Base-by-base conservation (phyloP, 2,113 vertebrate species). In the Asarcornis scutulata region DNA sequence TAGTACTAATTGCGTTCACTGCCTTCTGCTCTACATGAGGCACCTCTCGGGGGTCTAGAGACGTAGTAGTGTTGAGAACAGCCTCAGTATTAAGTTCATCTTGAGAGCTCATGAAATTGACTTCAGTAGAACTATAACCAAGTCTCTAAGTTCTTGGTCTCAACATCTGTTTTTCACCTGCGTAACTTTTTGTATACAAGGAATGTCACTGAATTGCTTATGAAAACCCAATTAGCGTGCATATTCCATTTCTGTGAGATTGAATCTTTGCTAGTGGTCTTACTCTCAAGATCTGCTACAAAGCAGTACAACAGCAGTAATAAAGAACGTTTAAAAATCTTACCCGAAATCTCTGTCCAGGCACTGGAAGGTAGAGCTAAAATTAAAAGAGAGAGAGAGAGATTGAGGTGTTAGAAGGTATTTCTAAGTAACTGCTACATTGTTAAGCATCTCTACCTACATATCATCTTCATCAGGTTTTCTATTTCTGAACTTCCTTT, bases 401-500 rank as follows among this genome's bases (percentile, higher is more conserved):
- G 17, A 50, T 23, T 23, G 50, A 92, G 3, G 12, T 2, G 32
- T 96, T 91, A 96, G 52, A 66, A 89, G 36, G 22, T 55, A 29
- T 86, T 84, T 82, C 40, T 40, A n/a, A 89, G 74, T 26, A 58
- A 26, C 56, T 91, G 80, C 44, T 52, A 69, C 75, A 17, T 50
- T 17, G 62, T 92, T 79, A 82, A 93, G 63, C 71, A 71, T 73
- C 74, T 95, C 36, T 10, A 62, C 53, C 66, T 82, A 76, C 77
- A 12, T 96, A 96, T 96, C 95, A 0, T 87, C 77, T 95, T 84
- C 59, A 96, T 97, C 96, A 58, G 71, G 44, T 77, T 93, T 96
- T 62, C 96, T 97, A 96, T 96, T 97, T 97, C 95, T 96, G 95
- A 84, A 96, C 96, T 97, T 97, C 96, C 96, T 97, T 94, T 92